Base-by-base conservation (phyloP, 2,113 vertebrate species). In the Bungarus multicinctus region DNA sequence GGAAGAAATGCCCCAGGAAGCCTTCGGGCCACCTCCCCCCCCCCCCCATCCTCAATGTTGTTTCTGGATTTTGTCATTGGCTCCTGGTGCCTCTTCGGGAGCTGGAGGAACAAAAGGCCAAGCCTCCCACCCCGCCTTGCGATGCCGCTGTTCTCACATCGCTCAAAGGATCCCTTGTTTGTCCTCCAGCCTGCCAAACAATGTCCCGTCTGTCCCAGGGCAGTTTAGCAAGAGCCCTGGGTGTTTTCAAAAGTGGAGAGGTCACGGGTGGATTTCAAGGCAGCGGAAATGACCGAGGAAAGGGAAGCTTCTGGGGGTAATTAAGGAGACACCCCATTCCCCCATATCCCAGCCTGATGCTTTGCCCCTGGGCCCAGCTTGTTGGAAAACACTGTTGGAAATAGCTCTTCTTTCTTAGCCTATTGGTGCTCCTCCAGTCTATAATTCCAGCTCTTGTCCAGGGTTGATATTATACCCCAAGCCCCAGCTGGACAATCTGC, bases 101-200 rank as follows among this genome's bases (percentile, higher is more conserved):
- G 87, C 54, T 20, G 69, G 93, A 86, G 69, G 93, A 89, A 93
- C 90, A 93, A 93, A 93, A 91, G 93, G 69, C 90, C 90, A 45
- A 85, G 55, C 18, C 87, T n/a, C 47, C 54, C 53, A 18, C 93
- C 87, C 87, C 43, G 50, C 69, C 45, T 47, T 53, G 9, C 45
- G 20, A 47, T 47, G 74, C 69, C 55, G 88, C 88, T 12, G 7
- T 90, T 90, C 92, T 93, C 88, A 93, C 92, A 86, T 53, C 34
- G 3, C 30, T 94, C 74, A 94, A 94, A 87, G 93, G 69, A 25
- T 39, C 8, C 8, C 88, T 92, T 94, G 93, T 94, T 91, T 5
- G 52, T 27, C 57, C 6, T 89, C 88, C 54, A 90, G 34, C 47
- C 34, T 5, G 18, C 0, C 4, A n/a, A 92, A 91, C 91, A 94